A percentile compares a stretch with the other conserved stretches of the same genome.
Evolutionary conservation across 2,797 vertebrate genomes (phyloP).

Genomic region (Morelia viridis): DNA sequence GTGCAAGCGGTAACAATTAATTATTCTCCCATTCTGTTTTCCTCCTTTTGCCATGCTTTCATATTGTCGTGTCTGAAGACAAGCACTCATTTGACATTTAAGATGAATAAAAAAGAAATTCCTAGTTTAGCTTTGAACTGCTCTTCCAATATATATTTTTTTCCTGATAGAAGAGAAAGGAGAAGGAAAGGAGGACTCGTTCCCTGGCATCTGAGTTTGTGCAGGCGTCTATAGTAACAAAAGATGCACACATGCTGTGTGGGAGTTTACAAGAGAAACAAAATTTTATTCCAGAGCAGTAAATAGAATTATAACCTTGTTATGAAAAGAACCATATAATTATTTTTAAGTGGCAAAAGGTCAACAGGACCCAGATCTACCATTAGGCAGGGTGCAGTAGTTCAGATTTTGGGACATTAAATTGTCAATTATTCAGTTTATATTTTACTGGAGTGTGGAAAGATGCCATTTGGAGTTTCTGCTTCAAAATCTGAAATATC

Average conservation of each 20-base stretch:
- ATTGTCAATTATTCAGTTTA: neutral
- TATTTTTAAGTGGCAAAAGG: neutral
- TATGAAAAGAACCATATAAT: slow-evolving; percentile 15
- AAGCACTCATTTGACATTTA: slow-evolving; percentile 63
- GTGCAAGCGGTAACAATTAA: slow-evolving; percentile 85
- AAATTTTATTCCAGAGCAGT: neutral
- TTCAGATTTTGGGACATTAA: neutral
- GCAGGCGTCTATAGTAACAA: neutral
- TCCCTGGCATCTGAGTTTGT: slow-evolving; percentile 11
- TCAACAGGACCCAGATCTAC: neutral
- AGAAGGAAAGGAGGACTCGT: neutral
- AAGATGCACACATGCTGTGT: neutral
- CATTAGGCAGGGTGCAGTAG: neutral
- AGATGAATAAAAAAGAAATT: slow-evolving; percentile 61
- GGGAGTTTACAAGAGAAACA: neutral
- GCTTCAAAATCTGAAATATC: neutral
- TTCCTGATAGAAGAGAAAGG: slow-evolving; percentile 8
- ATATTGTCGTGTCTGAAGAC: slow-evolving; percentile 51
- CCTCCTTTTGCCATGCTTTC: slow-evolving; percentile 36
- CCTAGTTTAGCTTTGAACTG: slow-evolving; percentile 52
- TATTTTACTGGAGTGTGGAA: neutral
- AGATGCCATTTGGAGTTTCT: neutral
- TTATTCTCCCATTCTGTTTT: slow-evolving; percentile 35
- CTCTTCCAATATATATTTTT: slow-evolving; percentile 29
- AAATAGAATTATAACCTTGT: neutral